Evolutionary conservation across 1,140 invertebrate species (phyloP), one percentile per base, ranked within the genome.

Genomic region (Drosophila suzukii): DNA sequence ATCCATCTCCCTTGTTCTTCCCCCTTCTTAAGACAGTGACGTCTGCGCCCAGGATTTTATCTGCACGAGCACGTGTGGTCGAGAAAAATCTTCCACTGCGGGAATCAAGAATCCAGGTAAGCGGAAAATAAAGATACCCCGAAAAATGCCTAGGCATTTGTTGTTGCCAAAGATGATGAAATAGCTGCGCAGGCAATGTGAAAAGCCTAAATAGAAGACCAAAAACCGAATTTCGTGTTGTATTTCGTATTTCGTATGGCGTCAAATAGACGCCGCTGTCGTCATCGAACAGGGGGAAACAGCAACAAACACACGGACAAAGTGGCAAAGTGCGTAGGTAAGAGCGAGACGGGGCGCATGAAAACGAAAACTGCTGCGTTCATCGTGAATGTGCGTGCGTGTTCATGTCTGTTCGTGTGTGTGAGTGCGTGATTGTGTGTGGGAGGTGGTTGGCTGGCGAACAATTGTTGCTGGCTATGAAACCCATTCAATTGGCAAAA

Each of bases 361-460:
- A 77, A 84, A 80, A 85, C 61, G 81, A 86, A 85, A 86, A 68
- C 62, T 81, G 82, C 82, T 86, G 62, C 49, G 82, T 81, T 86
- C 82, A 86, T 75, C 39, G 59, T 78, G 82, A 81, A 71, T 61
- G 51, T 39, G 75, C 34, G 55, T 61, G 58, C 10, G 20, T 17
- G 47, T 43, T 43, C n/a, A 24, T 58, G 50, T 50, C 49, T 27
- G 32, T 1, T 10, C 11, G 8, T 17, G 15, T 13, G 10, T 34
- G 49, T 36, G 50, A 13, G 50, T 15, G 57, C 10, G n/a, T 4
- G 6, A 2, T 8, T 15, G 47, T 32, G 13, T 10, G 36, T 10
- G 32, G 32, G 32, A 34, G 32, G 47, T 70, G 61, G 12, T 32
- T 20, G 20, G 30, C 24, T 44, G 34, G 7, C 17, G 36, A 32